Evolutionary conservation across 2,797 vertebrate genomes (phyloP), one percentile per base, ranked within the genome.

Genomic region (Mionectes olivaceus): DNA sequence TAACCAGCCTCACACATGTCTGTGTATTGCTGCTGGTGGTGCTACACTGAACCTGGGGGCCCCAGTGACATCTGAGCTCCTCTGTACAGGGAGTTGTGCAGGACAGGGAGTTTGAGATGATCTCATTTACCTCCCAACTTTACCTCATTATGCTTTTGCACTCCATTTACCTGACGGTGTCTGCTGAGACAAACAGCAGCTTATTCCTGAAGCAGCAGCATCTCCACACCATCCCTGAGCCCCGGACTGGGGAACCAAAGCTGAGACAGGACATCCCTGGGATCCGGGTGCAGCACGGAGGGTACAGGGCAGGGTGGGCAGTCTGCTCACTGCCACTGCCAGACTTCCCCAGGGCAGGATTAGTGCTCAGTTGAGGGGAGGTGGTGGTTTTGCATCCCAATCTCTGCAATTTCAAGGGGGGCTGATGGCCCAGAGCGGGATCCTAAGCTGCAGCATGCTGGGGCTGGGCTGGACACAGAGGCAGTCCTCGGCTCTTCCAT

Each of bases 151-250:
- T 69, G 60, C 50, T 90, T 95, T 96, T 64, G 76, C 85, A 91
- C 86, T 97, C 91, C 94, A 93, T 96, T 94, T 96, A 85, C 83
- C 92, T 95, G 87, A 69, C n/a, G 53, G 89, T 77, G 52, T 43
- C 92, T 23, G 22, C 93, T 37, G 77, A 94, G 44, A 93, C 84
- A 77, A 96, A 94, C 69, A 95, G 93, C n/a, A 61, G 87, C 82
- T 92, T 75, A 49, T 75, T 79, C 71, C 27, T 37, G 24, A 67
- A 83, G 93, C 82, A 84, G 94, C 25, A 76, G 78, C 65, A 78
- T 60, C 76, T 87, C 84, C 5, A 7, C 23, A 25, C 27, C 41
- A 55, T 50, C 79, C 7, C 2, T 9, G 83, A 95, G 71, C 83
- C 70, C 69, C 3, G 13, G 67, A 80, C 19, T 69, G n/a, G 19